Evolutionary conservation across 2,113 vertebrate species (phyloP), one percentile per base, ranked within the genome.

Genomic region (Notiomystis cincta): DNA sequence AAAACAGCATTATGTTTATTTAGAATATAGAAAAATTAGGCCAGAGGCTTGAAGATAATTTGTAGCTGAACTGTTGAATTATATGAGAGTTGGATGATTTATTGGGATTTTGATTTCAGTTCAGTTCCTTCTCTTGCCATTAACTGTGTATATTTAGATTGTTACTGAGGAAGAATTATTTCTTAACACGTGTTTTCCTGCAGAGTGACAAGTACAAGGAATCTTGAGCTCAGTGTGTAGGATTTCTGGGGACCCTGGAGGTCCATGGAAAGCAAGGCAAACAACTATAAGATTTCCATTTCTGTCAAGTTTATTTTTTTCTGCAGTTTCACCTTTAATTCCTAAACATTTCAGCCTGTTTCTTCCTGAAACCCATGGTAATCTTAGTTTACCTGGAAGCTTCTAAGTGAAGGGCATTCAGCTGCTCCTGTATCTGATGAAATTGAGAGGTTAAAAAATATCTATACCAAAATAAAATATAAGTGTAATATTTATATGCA

Each of bases 81-180:
- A 21, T 7, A 28, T 7, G 25, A 7, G 54, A 44, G 20, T 28
- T 82, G 30, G 20, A 7, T 58, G 47, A 33, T 25, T 58, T 61
- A 58, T 33, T 65, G 42, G 66, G 2, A 25, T 50, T 89, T 86
- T 0, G 3, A 8, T 53, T 85, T 57, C 0, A 2, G 13, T 78
- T 71, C 61, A 15, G 10, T 33, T 83, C 56, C 25, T 79, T 79
- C 48, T 79, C 35, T 72, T 0, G 0, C 33, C 1, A 2, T 86
- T 54, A 51, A 24, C 2, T 0, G 1, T 47, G 48, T 42, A 4
- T 56, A 35, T 37, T 57, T 45, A 64, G 15, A 8, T n/a, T 45
- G 33, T 60, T n/a, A 24, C 19, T 23, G 44, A 65, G 48, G 48
- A 62, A 70, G 38, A 85, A 31, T 58, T 75, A 13, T 75, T 75